Evolutionary conservation across 2,797 vertebrate genomes (phyloP), one percentile per base, ranked within the genome.

Genomic region (Centroberyx gerrardi): DNA sequence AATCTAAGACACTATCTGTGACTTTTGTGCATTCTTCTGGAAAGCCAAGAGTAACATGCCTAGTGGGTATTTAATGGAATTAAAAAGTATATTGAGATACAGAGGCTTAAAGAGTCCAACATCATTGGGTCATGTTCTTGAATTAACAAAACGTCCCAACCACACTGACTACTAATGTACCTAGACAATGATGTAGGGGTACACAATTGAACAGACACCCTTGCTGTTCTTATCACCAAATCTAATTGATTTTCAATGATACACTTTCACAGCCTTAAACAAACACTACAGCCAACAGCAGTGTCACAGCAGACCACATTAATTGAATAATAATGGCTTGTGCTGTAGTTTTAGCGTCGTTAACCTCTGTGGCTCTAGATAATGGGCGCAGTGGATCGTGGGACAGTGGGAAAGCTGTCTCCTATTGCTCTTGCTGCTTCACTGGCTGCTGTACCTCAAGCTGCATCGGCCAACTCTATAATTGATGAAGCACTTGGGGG

Each of bases 401-500:
- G 55, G 46, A 76, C 3, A 15, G 42, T 51, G 72, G 75, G 55
- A 59, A 76, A 65, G 65, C 64, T 74, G 76, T 80, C 78, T 84
- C 72, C 46, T 71, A 36, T 70, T 82, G 85, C 69, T 75, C 2
- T 76, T 79, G 58, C 85, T 83, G 87, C 81, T 81, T 86, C 80
- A 77, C 58, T 82, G 81, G 82, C 55, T 83, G 80, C 59, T 49
- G 61, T 31, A 78, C 69, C 80, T 72, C 58, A 55, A 84, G 80
- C 74, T 75, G 61, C 76, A 86, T 54, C 69, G 71, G 61, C 51
- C 63, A 42, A 46, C 55, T 91, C n/a, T 62, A 91, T 90, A 87
- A 87, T 90, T 80, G 73, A 90, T 92, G 69, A 93, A 81, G 73
- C 78, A 72, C 79, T 68, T 59, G 58, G 22, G 46, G 66, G 54